phyloP scores from a whole-genome alignment of 2,797 vertebrate genomes.

The Sebastes dallii region DNA sequence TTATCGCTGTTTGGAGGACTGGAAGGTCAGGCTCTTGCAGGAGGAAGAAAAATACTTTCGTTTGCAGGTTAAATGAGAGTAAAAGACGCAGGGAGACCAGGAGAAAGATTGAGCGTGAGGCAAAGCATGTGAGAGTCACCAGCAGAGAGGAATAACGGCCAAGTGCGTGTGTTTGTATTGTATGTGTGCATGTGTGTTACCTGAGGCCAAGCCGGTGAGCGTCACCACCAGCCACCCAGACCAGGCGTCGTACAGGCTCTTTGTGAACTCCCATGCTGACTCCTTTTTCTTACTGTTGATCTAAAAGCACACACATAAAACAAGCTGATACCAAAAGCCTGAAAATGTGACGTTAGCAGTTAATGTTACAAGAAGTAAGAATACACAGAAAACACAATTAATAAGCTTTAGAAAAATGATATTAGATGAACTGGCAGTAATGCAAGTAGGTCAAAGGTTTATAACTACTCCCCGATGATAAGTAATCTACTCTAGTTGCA shows the following conservation, averaged over 20 bases:
- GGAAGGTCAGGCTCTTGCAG: not conserved
- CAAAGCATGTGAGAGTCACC: slow-evolving; percentile 56
- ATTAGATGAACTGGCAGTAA: not conserved
- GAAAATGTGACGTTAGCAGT: no score
- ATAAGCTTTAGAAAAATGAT: not conserved
- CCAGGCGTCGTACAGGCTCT: slow-evolving; percentile 98
- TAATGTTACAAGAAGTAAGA: no score
- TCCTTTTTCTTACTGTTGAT: slow-evolving; percentile 99
- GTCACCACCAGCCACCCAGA: slow-evolving; percentile 99
- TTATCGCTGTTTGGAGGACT: not conserved
- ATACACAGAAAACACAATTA: not conserved
- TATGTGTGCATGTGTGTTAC: slow-evolving; percentile 72
- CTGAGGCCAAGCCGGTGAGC: slow-evolving; percentile 95
- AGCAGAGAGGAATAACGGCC: slow-evolving; percentile 12
- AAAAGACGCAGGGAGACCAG: slow-evolving; percentile 1
- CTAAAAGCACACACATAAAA: slow-evolving; percentile 73
- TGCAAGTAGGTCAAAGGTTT: slow-evolving; percentile 3
- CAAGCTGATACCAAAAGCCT: no score
- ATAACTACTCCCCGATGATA: not conserved
- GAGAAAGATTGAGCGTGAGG: slow-evolving; percentile 26
- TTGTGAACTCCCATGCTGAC: slow-evolving; percentile 97
- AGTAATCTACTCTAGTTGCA: not conserved
- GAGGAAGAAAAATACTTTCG: not conserved
- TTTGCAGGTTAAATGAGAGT: not conserved
- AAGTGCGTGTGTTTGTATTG: not conserved